These are phyloP conservation scores for Leptura quadrifasciata DNA, from an alignment of 2,888 invertebrate species.

Conservation along the genomic window DNA sequence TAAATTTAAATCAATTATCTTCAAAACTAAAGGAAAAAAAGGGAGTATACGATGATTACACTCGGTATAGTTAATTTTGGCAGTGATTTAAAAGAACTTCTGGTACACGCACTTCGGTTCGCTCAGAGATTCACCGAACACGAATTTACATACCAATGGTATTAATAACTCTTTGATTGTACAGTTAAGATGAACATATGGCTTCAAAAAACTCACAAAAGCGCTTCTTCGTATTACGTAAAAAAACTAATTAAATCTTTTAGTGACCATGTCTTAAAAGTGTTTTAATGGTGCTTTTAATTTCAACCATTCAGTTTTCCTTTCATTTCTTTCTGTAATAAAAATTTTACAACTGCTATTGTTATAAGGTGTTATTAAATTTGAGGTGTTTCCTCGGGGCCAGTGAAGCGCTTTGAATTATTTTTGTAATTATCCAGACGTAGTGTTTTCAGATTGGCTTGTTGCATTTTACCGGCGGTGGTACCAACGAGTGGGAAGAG, in stretches of 20 bases:
- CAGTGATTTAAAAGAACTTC: too few relatives aligned
- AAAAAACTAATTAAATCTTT: constrained; percentile 19
- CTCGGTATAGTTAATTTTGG: too few relatives aligned
- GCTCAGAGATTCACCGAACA: background rate
- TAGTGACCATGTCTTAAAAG: constrained; percentile 2
- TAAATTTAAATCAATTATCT: too few relatives aligned
- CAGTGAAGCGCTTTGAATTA: background rate
- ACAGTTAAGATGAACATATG: background rate
- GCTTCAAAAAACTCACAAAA: constrained; percentile 1
- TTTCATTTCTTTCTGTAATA: background rate
- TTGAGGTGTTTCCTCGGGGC: background rate
- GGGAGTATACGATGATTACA: too few relatives aligned
- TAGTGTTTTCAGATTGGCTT: background rate
- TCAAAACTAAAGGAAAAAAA: too few relatives aligned
- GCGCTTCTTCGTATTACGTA: background rate
- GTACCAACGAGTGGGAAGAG: too few relatives aligned
- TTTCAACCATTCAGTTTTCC: constrained; percentile 1
- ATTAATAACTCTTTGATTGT: background rate
- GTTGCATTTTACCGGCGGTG: background rate
- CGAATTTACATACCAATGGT: background rate
- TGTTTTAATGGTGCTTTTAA: constrained; percentile 3
- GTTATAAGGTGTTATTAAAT: constrained; percentile 5
- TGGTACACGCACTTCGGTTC: background rate
- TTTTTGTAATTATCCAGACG: background rate
- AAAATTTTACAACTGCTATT: constrained; percentile 11